Evolutionary conservation across 2,797 vertebrate species (phyloP).

Genomic region (Helarctos malayanus): DNA sequence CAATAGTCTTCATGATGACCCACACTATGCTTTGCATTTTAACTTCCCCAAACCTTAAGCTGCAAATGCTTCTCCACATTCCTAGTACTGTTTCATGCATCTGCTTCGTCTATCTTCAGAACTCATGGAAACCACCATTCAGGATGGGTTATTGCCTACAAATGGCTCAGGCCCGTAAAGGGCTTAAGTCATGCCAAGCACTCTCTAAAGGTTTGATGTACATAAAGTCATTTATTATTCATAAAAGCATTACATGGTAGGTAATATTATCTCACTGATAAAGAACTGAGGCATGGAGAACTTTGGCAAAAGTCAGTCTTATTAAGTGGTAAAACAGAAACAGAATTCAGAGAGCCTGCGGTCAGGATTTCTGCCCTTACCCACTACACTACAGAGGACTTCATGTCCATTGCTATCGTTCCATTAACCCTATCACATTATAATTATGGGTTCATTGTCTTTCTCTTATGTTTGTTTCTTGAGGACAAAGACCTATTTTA

Average conservation of each 20-base stretch:
- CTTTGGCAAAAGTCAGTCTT: background rate
- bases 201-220: background rate
- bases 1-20: background rate
- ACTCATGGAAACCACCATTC: background rate
- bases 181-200: background rate
- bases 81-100: background rate
- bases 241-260: background rate
- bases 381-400: background rate
- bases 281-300: background rate
- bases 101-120: background rate
- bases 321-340: background rate
- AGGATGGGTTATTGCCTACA: background rate
- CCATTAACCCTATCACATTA: background rate
- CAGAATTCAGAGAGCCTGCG: background rate
- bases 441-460: background rate
- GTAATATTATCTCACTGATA: background rate
- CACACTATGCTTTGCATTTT: background rate
- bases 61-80: background rate
- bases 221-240: background rate
- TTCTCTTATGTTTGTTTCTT: background rate
- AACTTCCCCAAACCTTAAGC: background rate
- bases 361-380: background rate
- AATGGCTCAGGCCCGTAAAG: background rate
- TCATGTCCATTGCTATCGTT: background rate
- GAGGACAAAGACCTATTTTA: background rate